Percentiles rank a stretch among this genome's conserved stretches.
phyloP scores from a whole-genome alignment of 2,113 vertebrate genomes.

The Sigmodon hispidus region DNA sequence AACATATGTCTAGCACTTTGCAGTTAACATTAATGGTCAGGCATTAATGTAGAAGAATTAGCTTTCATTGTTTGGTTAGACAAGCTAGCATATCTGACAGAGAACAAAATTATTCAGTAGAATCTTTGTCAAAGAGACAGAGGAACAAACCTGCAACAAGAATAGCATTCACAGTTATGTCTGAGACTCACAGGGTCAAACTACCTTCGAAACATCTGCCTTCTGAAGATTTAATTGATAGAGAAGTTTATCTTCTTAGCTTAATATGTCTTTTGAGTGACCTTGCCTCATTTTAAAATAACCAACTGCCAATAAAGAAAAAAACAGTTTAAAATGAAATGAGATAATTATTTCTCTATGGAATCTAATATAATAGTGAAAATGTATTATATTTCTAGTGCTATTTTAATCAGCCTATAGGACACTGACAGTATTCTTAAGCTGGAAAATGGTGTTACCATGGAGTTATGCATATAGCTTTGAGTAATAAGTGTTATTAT shows the following conservation, averaged over 20 bases:
- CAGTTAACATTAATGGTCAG: neutral
- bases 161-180: slow-evolving; percentile 51
- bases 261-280: slow-evolving; percentile 57
- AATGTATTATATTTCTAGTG: slow-evolving; percentile 38
- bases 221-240: slow-evolving; percentile 39
- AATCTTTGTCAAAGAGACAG: slow-evolving; percentile 52
- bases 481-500: slow-evolving; percentile 76
- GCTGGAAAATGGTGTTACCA: slow-evolving; percentile 65
- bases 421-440: neutral
- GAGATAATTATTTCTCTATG: slow-evolving; percentile 45
- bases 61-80: neutral
- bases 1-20: slow-evolving; percentile 25
- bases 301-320: slow-evolving; percentile 15
- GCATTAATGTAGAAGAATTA: slow-evolving; percentile 42
- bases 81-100: neutral
- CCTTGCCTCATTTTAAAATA: slow-evolving; percentile 46
- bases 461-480: slow-evolving; percentile 52
- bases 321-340: slow-evolving; percentile 56
- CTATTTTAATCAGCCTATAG: slow-evolving; percentile 65
- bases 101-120: slow-evolving; percentile 55
- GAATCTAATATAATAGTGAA: slow-evolving; percentile 45
- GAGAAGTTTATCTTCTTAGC: slow-evolving; percentile 56
- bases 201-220: slow-evolving; percentile 54
- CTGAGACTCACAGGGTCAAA: slow-evolving; percentile 47
- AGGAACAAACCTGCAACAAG: slow-evolving; percentile 38